These are phyloP conservation scores for Pachypeltis micranthus DNA, from an alignment of 1,140 invertebrate genomes.

Conservation along the genomic window DNA sequence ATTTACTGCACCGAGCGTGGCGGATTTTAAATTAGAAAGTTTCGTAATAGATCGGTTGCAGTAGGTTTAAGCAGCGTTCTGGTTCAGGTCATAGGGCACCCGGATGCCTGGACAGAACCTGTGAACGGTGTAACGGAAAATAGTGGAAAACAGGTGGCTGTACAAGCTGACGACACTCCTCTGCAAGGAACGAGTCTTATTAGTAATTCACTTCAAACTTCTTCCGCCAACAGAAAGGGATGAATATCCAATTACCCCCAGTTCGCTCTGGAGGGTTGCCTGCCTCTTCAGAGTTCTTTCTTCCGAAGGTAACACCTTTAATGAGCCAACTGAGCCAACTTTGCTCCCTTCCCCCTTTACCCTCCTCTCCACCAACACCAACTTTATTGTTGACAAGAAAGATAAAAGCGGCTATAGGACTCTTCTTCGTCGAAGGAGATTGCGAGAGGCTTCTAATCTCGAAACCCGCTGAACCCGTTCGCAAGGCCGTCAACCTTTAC, in stretches of 20 bases:
- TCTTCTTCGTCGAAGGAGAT: constrained; percentile 2
- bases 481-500: constrained; percentile 7
- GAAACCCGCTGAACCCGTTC: neutral
- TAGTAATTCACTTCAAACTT: neutral
- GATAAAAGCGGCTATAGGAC: constrained; percentile 3
- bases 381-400: constrained; percentile 1
- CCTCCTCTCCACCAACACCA: neutral
- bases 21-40: no score
- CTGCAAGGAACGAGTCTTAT: neutral
- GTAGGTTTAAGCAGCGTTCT: no score
- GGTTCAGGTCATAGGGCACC: no score
- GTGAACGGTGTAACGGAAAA: no score
- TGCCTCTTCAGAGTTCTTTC: neutral
- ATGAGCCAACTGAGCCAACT: constrained; percentile 5
- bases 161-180: no score
- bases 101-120: no score
- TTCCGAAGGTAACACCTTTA: constrained; percentile 2
- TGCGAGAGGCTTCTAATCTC: neutral
- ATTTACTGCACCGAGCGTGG: no score
- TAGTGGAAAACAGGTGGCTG: no score
- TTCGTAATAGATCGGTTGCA: no score
- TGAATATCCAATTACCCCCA: constrained; percentile 7
- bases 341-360: no score
- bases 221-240: neutral
- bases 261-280: neutral